Base-by-base conservation (phyloP, 2,113 vertebrate species). In the Sphyrna mokarran region DNA sequence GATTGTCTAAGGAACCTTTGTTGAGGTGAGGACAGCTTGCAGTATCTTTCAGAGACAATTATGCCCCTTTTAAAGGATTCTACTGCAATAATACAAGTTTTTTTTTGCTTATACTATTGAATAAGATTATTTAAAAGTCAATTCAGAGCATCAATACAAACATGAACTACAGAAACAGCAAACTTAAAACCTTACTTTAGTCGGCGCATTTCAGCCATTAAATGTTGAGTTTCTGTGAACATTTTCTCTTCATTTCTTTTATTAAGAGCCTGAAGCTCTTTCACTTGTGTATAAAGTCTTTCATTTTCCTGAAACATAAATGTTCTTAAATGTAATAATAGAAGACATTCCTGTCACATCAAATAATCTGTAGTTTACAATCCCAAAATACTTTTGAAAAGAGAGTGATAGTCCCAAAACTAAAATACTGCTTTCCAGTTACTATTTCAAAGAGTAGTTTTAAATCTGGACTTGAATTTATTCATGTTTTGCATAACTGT, bases 221-320 rank as follows among this genome's bases (percentile, higher is more conserved):
- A 98, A 96, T 96, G 96, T 95, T 99, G 98, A 97, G 99, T 99
- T 96, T 99, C 99, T 94, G 97, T 97, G 96, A 99, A 99, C 98
- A 99, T 99, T 96, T n/a, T 97, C 68, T 98, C 98, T 96, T 99
- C 98, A 0, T 98, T 98, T 96, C 97, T 98, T 96, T 98, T 99
- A 96, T 97, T 99, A 96, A 98, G 96, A 16, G 97, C 97, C 96
- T 99, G 98, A 95, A 99, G 97, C 26, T 97, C 97, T 97, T 99
- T 99, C 96, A 98, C 97, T 97, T 99, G 98, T 91, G 97, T 97
- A 97, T 98, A 99, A 6, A 99, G 97, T 96, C 96, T 98, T 97
- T 99, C 98, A 93, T 99, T 99, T 97, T 99, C 99, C 99, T 99
- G 96, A 95, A 72, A 95, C 8, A 66, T 91, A 95, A 72, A 95